Conservation (phyloP, 2,888 invertebrate genomes). For the Apamea anceps region DNA sequence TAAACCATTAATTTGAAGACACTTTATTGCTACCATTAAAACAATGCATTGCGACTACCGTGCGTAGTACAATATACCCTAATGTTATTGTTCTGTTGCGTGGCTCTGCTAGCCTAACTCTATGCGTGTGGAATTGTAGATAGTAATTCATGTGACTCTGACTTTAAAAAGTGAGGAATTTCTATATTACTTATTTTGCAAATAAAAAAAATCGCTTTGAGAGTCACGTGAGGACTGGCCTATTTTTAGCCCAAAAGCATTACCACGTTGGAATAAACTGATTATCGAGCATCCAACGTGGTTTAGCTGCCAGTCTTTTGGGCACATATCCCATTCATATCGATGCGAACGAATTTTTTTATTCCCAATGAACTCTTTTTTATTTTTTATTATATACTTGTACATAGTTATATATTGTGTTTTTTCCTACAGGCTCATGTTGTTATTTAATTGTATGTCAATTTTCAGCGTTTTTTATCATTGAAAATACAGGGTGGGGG, state of each 20-base stretch:
- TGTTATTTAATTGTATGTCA: neutral
- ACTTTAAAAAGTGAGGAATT: neutral
- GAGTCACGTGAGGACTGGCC: too few species aligned
- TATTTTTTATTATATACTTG: too few species aligned
- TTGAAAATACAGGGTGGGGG: too few species aligned
- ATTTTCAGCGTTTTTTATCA: neutral
- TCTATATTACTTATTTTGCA: neutral
- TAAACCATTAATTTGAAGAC: slow-evolving; percentile 83
- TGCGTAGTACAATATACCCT: slow-evolving; percentile 69
- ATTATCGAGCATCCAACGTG: too few species aligned
- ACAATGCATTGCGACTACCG: slow-evolving; percentile 77
- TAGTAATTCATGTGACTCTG: slow-evolving; percentile 35
- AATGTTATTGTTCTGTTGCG: slow-evolving; percentile 65
- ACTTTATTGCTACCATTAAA: slow-evolving; percentile 78
- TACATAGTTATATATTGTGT: neutral
- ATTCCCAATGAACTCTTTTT: too few species aligned
- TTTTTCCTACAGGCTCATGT: neutral
- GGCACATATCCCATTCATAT: too few species aligned
- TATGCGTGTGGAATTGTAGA: slow-evolving; percentile 35
- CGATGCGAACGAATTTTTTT: too few species aligned
- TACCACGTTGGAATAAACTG: too few species aligned
- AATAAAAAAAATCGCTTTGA: too few species aligned
- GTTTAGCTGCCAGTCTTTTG: too few species aligned
- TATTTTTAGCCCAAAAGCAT: too few species aligned
- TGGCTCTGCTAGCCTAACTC: slow-evolving; percentile 39